These are phyloP conservation scores for Hyla sarda DNA, from an alignment of 2,113 vertebrate genomes.

Conservation along the genomic window DNA sequence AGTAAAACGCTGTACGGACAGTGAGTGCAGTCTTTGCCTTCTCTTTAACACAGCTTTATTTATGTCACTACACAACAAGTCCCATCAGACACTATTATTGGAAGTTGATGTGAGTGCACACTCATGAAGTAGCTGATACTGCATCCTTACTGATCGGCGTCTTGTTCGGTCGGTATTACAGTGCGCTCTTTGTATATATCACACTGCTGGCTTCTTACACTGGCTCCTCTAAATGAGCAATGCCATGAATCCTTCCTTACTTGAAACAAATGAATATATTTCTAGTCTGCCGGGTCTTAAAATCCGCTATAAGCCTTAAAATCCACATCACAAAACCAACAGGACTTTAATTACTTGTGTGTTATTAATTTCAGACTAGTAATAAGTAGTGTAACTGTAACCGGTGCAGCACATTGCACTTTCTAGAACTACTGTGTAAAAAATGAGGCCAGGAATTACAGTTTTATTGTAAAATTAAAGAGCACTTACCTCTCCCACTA, in stretches of 20 bases:
- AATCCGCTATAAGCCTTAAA: background rate
- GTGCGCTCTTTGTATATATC: background rate
- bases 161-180: background rate
- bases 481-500: no score
- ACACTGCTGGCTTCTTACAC: background rate
- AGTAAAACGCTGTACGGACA: background rate
- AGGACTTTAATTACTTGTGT: background rate
- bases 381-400: no score
- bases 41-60: no score
- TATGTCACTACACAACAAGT: no score
- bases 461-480: no score
- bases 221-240: background rate
- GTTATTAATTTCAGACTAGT: background rate
- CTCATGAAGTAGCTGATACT: no score
- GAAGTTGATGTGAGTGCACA: no score
- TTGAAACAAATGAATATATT: background rate
- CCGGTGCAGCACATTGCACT: no score
- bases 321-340: background rate
- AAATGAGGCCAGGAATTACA: no score
- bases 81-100: no score
- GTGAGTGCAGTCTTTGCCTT: background rate
- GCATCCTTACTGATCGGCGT: no score
- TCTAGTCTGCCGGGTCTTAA: background rate
- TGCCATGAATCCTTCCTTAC: background rate
- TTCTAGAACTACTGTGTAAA: no score